Base-by-base conservation (phyloP, 2,888 invertebrate genomes). In the Chouioia cunea region DNA sequence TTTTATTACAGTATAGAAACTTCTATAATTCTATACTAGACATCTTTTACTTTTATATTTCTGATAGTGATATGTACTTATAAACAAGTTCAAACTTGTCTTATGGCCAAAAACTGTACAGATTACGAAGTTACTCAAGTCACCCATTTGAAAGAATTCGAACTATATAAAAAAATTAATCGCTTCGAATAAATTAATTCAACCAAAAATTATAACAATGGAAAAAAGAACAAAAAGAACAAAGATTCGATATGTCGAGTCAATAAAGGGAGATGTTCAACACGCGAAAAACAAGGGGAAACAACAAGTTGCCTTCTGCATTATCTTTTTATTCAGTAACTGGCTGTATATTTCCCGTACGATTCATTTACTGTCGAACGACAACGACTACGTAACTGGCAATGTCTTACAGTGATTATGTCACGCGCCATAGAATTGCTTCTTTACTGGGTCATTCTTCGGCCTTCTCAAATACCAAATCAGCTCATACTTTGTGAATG, bases 331-430 rank as follows among this genome's bases (percentile, higher is more conserved):
- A 59, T 65, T 23, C n/a, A 18, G 52, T 53, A 23, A 48, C 36
- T 47, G 54, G 43, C 65, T 23, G 54, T 65, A 60, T 74, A 79
- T 80, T 36, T 71, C 79, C 73, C 75, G 71, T 56, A 68, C 75
- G 76, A 78, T 79, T 79, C 78, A 76, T 78, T 79, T 79, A 81
- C 81, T 79, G 77, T 78, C 59, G 53, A 53, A 60, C 47, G 58
- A 74, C 76, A 74, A 76, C 73, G 77, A 77, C 68, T 57, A 22
- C 53, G 57, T 70, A 56, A 73, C 74, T 74, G 75, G 74, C 76
- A 76, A 77, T 79, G 77, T 79, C 77, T 79, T 75, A 75, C 76
- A 74, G 71, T 78, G 77, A 81, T 82, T 79, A 79, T 77, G 73
- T 76, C 76, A 76, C 73, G 75, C 75, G 75, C 76, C 76, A 70